Evolutionary conservation across 2,113 vertebrate species (phyloP).

Genomic region (Eclectus roratus): DNA sequence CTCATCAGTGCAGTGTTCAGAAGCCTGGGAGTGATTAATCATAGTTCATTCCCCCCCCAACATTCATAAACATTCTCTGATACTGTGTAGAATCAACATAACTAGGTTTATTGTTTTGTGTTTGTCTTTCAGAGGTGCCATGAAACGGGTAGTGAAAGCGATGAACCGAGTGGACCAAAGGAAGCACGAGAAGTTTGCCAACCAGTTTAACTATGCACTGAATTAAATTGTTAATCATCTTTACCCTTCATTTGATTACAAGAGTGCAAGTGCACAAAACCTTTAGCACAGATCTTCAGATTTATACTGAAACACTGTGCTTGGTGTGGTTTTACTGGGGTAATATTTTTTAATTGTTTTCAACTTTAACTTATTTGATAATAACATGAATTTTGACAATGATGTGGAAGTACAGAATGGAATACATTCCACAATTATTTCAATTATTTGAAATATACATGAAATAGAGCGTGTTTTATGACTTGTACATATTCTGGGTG

Average conservation of each 20-base stretch:
- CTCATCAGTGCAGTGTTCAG: constrained; percentile 55
- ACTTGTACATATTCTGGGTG: background rate
- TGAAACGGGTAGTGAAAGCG: constrained; percentile 83
- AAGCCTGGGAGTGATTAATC: constrained; percentile 54
- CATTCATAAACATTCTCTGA: background rate
- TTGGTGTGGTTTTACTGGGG: background rate
- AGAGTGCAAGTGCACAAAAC: background rate
- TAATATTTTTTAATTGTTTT: background rate
- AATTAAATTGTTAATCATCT: constrained; percentile 68
- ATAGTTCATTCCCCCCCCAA: background rate
- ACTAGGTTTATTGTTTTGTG: background rate
- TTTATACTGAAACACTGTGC: background rate
- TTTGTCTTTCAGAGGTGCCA: constrained; percentile 76
- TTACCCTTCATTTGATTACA: background rate
- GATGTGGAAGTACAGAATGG: background rate
- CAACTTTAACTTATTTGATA: background rate
- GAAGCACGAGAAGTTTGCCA: constrained; percentile 95
- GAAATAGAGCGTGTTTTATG: background rate
- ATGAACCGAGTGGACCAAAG: constrained; percentile 85
- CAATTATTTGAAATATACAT: background rate
- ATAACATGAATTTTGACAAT: background rate
- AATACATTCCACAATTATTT: background rate
- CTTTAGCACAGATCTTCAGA: background rate
- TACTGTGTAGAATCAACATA: background rate
- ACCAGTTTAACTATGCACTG: constrained; percentile 96